These are phyloP conservation scores for Dasyornis broadbenti DNA, from an alignment of 2,113 vertebrate species.

Conservation along the genomic window DNA sequence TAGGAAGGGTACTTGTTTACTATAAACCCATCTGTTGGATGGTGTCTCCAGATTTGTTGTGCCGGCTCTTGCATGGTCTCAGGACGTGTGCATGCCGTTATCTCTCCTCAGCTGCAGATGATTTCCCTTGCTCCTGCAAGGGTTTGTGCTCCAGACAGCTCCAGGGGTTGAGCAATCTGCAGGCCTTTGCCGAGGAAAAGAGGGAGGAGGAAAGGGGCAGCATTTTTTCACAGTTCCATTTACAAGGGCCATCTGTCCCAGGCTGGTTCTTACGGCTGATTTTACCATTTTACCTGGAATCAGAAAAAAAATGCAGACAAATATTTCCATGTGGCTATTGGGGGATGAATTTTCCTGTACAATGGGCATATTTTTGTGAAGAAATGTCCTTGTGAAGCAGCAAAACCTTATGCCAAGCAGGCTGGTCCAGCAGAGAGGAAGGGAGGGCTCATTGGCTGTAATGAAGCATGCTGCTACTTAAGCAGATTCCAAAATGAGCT, in stretches of 20 bases:
- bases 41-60: neutral
- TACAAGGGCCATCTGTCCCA: neutral
- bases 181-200: neutral
- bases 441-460: fast-evolving
- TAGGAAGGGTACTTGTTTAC: neutral
- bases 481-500: neutral
- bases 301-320: neutral
- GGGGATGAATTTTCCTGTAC: neutral
- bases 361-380: neutral
- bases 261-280: neutral
- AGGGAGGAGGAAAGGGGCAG: neutral
- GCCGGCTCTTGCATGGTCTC: neutral
- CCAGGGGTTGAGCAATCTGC: neutral
- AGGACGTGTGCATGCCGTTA: fast-evolving
- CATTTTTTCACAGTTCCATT: neutral
- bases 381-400: neutral
- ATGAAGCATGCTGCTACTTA: neutral
- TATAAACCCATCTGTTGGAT: neutral
- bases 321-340: neutral
- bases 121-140: neutral
- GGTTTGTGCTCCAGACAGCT: neutral
- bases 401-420: neutral
- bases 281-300: neutral
- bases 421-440: neutral
- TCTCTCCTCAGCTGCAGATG: neutral